phyloP scores from a whole-genome alignment of 2,888 invertebrate genomes.

The Drosophila kambysellisi region DNA sequence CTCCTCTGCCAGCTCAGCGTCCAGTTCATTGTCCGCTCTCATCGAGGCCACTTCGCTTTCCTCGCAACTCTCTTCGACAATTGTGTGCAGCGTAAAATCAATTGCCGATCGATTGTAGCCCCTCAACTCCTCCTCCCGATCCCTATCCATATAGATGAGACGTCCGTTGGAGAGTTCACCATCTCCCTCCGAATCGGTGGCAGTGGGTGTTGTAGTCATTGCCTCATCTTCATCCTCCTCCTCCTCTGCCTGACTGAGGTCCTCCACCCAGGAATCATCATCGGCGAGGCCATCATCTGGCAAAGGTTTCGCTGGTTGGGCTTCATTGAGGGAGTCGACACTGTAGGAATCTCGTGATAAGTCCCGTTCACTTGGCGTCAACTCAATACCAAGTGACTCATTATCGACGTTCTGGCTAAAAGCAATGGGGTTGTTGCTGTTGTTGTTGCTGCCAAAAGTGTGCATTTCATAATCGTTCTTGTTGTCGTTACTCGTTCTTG shows the following conservation, averaged over 20 bases:
- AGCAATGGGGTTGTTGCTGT: constrained; percentile 38
- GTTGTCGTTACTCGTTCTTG: constrained; percentile 42
- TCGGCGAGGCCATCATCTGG: constrained; percentile 95
- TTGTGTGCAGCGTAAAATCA: constrained; percentile 96
- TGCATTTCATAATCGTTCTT: constrained; percentile 69
- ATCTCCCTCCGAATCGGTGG: constrained; percentile 85
- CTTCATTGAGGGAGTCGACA: constrained; percentile 72
- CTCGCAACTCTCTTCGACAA: constrained; percentile 97
- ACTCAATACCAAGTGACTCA: constrained; percentile 61
- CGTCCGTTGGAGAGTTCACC: constrained; percentile 81
- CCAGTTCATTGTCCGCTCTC: constrained; percentile 71
- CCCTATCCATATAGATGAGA: constrained; percentile 88
- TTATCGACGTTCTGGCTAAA: constrained; percentile 68
- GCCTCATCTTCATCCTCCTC: constrained; percentile 50
- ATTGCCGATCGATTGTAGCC: constrained; percentile 93
- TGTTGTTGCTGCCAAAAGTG: constrained; percentile 40
- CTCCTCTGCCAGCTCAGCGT: constrained; percentile 1
- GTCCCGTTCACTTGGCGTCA: constrained; percentile 61
- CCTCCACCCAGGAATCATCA: constrained; percentile 96
- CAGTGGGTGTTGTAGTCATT: constrained; percentile 85
- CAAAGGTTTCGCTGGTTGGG: constrained; percentile 83
- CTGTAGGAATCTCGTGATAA: constrained; percentile 67
- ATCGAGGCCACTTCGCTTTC: constrained; percentile 93
- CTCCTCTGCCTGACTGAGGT: constrained; percentile 95
- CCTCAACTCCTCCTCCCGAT: constrained; percentile 92